phyloP scores from a whole-genome alignment of 2,113 vertebrate species.

The Panthera leo region DNA sequence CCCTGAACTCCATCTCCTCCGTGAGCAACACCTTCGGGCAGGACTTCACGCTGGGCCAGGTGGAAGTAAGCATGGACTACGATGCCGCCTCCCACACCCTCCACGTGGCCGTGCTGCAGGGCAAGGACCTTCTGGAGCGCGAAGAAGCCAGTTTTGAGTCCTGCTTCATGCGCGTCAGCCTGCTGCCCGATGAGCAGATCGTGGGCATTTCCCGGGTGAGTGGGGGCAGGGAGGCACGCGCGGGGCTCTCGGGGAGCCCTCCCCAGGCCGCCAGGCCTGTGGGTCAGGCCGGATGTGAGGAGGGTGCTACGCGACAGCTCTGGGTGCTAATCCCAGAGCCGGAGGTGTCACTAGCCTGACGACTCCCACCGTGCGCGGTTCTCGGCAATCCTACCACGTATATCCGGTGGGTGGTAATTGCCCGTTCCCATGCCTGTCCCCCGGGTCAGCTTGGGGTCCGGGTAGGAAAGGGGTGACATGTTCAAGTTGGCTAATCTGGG shows the following conservation, averaged over 20 bases:
- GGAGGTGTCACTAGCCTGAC: too few relatives aligned
- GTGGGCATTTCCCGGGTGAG: constrained; percentile 95
- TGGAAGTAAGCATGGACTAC: constrained; percentile 95
- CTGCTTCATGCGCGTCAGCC: constrained; percentile 94
- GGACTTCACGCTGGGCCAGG: constrained; percentile 95
- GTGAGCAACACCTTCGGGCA: constrained; percentile 97
- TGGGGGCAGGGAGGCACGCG: neutral
- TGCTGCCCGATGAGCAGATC: constrained; percentile 93
- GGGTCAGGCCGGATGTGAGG: neutral
- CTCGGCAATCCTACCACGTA: neutral
- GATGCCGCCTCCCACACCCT: constrained; percentile 84
- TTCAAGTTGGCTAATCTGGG: neutral
- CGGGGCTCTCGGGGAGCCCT: neutral
- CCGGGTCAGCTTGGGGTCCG: neutral
- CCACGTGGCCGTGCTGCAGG: constrained; percentile 93
- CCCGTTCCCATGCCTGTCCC: neutral
- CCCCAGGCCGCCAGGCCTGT: neutral
- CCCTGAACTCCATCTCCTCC: constrained; percentile 96
- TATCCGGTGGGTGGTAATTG: neutral
- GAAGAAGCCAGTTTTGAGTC: constrained; percentile 94
- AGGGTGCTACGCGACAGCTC: neutral
- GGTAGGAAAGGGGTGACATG: neutral
- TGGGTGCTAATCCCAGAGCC: neutral
- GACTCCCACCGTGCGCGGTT: neutral
- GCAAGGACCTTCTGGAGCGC: constrained; percentile 96